Evolutionary conservation across 2,797 vertebrate genomes (phyloP), one percentile per base, ranked within the genome.

Genomic region (Acestrorhynchus altus): DNA sequence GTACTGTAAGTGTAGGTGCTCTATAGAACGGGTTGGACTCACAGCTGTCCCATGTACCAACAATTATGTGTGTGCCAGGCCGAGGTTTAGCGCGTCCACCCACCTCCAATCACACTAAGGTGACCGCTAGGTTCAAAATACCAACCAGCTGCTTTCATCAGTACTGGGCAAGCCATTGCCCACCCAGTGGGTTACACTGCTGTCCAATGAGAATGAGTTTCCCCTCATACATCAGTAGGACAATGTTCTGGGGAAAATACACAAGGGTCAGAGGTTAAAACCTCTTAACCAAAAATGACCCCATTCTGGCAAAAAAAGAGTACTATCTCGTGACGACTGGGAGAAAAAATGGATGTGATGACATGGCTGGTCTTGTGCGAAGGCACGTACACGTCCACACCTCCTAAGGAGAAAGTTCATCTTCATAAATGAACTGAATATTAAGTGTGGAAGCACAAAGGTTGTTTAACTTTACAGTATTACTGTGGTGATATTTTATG

Each of bases 391-490:
- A 59, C 31, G 31, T 61, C 28, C 12, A 16, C 57, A 59, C 57
- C 59, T 61, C 59, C 59, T 61, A 39, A 61, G 31, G 31, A n/a
- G 18, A 61, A 61, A 61, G 59, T 61, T 39, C 59, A 61, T 28
- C 9, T 61, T 61, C 18, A 15, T 31, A n/a, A n/a, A 15, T 61
- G 59, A 61, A 35, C 59, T 28, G 5, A 26, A 57, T 3, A 26
- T 26, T 15, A 57, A 54, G 22, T 31, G 26, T 39, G 16, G 8
- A 39, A 10, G 16, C 59, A 40, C 65, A 80, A 75, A 70, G 65
- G 26, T 64, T 8, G 51, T 11, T 35, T 35, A 2, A 11, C 18
- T 52, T 46, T 61, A 35, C 28, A 39, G 28, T 20, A 74, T 10
- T 47, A 13, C 2, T 60, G 20, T 31, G 18, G 46, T 28, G 35